Conservation (phyloP, 2,797 vertebrate species). For the Gobio occitaniae region DNA sequence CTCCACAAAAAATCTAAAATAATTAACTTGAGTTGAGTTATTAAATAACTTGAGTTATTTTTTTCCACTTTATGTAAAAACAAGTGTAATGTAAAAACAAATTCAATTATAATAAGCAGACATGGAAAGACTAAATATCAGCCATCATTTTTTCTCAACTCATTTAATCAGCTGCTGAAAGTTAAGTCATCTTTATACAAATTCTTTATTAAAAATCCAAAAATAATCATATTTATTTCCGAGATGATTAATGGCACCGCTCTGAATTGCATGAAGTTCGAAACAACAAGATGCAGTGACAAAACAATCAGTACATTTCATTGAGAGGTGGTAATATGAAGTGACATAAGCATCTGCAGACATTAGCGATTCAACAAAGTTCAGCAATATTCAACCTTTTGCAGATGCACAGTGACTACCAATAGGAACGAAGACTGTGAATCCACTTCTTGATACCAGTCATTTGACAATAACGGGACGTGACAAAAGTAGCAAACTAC, state of each 20-base stretch:
- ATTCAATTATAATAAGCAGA: background rate
- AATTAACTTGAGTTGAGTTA: background rate
- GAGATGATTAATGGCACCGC: background rate
- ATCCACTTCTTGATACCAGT: background rate
- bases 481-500: constrained; percentile 3
- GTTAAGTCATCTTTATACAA: background rate
- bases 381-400: background rate
- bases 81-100: background rate
- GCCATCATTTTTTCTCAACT: background rate
- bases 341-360: background rate
- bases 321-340: background rate
- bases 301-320: background rate
- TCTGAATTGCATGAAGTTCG: background rate
- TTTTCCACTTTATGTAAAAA: background rate
- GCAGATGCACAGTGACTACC: background rate
- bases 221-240: background rate
- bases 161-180: background rate
- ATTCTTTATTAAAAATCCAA: background rate
- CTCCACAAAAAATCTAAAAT: background rate
- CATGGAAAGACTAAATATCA: background rate
- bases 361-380: background rate
- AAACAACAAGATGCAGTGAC: background rate
- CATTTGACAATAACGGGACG: background rate
- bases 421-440: background rate
- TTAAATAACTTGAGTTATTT: no score